phyloP scores from a whole-genome alignment of 64 coral and sea anemone genomes.

The Cladopsammia gracilis region DNA sequence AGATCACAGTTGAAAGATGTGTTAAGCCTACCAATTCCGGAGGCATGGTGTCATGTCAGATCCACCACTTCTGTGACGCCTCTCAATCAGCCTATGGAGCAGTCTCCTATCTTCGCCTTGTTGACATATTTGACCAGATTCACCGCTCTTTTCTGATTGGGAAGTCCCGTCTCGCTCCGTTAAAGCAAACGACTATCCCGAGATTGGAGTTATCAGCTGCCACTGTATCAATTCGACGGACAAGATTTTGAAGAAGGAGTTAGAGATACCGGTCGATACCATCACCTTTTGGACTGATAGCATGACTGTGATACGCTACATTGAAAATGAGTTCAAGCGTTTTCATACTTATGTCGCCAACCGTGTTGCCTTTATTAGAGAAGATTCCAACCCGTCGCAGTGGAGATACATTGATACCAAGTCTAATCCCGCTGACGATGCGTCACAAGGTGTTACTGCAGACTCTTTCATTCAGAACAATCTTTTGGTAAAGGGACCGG shows the following conservation, averaged over 20 bases:
- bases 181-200: slow-evolving; percentile 10
- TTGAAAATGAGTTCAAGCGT: slow-evolving; percentile 15
- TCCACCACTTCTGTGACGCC: neutral
- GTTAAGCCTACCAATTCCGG: neutral
- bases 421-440: no score
- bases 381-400: neutral
- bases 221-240: neutral
- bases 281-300: slow-evolving; percentile 47
- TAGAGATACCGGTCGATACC: neutral
- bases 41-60: neutral
- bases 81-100: no score
- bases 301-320: slow-evolving; percentile 35
- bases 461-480: no score
- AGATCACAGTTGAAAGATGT: neutral
- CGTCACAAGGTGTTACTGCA: no score
- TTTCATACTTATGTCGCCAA: slow-evolving; percentile 34
- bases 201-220: neutral
- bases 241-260: slow-evolving; percentile 20
- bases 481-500: no score
- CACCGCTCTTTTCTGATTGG: neutral
- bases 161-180: slow-evolving; percentile 18
- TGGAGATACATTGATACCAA: no score
- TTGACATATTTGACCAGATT: no score
- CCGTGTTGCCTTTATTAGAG: slow-evolving; percentile 12
- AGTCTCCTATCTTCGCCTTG: no score